phyloP scores from a whole-genome alignment of 2,888 invertebrate genomes.

The Hymenopus coronatus region DNA sequence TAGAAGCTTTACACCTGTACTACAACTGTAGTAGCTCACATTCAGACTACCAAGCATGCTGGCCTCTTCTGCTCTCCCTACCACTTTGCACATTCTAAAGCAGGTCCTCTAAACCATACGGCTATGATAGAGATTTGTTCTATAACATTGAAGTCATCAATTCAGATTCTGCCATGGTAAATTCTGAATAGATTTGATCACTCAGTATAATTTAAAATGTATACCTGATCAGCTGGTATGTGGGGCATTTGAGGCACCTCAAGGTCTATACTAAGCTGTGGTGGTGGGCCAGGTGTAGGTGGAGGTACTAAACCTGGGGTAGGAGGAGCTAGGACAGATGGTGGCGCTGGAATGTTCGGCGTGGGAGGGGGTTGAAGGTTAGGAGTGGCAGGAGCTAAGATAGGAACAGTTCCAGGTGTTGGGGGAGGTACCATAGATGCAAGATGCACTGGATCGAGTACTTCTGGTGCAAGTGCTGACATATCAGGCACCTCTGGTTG shows the following conservation, averaged over 20 bases:
- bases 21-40: too few species aligned
- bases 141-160: background rate
- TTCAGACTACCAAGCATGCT: too few species aligned
- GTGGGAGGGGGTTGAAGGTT: conserved; percentile 28
- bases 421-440: conserved; percentile 45
- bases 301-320: conserved; percentile 3
- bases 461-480: background rate
- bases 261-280: conserved; percentile 47
- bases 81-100: too few species aligned
- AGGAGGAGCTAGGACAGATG: background rate
- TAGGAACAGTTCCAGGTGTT: conserved; percentile 38
- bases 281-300: conserved; percentile 38
- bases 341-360: conserved; percentile 36
- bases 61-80: too few species aligned
- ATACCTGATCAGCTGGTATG: conserved; percentile 59
- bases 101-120: too few species aligned
- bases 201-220: background rate
- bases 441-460: conserved; percentile 40
- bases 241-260: conserved; percentile 69
- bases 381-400: conserved; percentile 28
- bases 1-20: too few species aligned
- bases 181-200: too few species aligned
- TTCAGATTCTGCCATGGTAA: background rate
- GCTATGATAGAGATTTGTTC: background rate
- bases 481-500: background rate